These are phyloP conservation scores for Chloromyia formosa DNA, from an alignment of 2,888 invertebrate genomes.

Conservation along the genomic window DNA sequence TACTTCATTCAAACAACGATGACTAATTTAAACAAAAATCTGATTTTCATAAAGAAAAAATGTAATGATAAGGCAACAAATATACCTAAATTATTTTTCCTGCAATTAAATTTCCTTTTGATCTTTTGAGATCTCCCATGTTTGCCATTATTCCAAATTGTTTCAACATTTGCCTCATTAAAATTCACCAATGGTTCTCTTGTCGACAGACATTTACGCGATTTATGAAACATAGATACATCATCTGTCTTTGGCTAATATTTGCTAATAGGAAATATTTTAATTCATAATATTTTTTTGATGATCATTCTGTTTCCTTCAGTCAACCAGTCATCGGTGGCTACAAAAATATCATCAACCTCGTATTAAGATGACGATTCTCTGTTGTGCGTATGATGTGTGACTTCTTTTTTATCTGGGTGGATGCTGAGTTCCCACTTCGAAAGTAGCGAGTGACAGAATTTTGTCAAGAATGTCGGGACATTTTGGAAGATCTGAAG, in stretches of 20 bases:
- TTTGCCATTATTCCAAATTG: conserved; percentile 14
- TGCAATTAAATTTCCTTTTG: conserved; percentile 5
- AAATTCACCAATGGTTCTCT: conserved; percentile 30
- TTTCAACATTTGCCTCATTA: conserved; percentile 23
- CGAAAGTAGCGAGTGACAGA: conserved; percentile 10
- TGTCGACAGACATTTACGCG: conserved; percentile 17
- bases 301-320: conserved; percentile 9
- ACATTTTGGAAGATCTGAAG: conserved; percentile 36
- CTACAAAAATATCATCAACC: neutral
- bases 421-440: neutral
- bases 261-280: conserved; percentile 20
- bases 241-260: conserved; percentile 10
- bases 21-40: too few species aligned
- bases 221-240: conserved; percentile 1
- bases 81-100: neutral
- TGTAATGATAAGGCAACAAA: too few species aligned
- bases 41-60: too few species aligned
- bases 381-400: too few species aligned
- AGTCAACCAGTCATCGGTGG: conserved; percentile 2
- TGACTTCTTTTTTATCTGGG: too few species aligned
- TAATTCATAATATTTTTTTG: conserved; percentile 14
- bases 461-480: conserved; percentile 13
- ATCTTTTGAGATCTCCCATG: conserved; percentile 5
- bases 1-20: too few species aligned
- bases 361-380: neutral